A percentile compares a stretch with the other conserved stretches of the same genome.
Conservation (phyloP, 2,113 vertebrate genomes). For the Ornithorhynchus anatinus region DNA sequence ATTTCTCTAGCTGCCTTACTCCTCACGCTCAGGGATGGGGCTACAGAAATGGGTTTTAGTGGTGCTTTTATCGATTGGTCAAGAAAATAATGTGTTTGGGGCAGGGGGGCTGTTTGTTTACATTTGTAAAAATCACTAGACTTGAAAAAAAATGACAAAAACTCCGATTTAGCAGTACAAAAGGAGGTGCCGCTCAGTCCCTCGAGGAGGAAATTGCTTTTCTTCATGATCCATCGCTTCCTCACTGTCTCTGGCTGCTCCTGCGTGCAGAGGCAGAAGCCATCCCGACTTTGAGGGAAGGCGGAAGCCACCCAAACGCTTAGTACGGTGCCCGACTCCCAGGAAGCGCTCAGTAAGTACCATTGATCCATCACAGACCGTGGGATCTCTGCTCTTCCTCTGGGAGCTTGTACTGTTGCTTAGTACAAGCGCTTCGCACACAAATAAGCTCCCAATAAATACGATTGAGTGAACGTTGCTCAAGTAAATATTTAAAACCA, state of each 20-base stretch:
- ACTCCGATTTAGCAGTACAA: constrained; percentile 74
- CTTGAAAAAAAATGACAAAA: constrained; percentile 57
- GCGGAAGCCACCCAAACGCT: no score
- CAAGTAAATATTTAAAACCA: constrained; percentile 33
- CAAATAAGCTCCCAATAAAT: no score
- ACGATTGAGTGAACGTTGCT: no score
- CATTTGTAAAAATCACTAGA: constrained; percentile 50
- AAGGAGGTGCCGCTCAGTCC: constrained; percentile 74
- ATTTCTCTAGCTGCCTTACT: constrained; percentile 50
- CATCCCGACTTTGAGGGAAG: constrained; percentile 28
- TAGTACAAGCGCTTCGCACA: no score
- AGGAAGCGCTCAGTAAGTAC: no score
- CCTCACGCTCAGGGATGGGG: constrained; percentile 38
- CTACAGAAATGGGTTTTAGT: constrained; percentile 44
- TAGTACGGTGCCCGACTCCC: no score
- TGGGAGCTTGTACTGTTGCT: no score
- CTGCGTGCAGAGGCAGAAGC: constrained; percentile 52
- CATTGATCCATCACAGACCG: no score
- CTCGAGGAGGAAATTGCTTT: constrained; percentile 76
- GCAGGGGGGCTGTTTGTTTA: constrained; percentile 66
- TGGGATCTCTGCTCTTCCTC: no score
- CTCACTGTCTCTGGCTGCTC: constrained; percentile 63
- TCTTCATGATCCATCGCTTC: constrained; percentile 77
- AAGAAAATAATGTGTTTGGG: constrained; percentile 41
- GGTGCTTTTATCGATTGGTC: constrained; percentile 55